phyloP scores from a whole-genome alignment of 1,140 invertebrate species.

The Drosophila parabipectinata region DNA sequence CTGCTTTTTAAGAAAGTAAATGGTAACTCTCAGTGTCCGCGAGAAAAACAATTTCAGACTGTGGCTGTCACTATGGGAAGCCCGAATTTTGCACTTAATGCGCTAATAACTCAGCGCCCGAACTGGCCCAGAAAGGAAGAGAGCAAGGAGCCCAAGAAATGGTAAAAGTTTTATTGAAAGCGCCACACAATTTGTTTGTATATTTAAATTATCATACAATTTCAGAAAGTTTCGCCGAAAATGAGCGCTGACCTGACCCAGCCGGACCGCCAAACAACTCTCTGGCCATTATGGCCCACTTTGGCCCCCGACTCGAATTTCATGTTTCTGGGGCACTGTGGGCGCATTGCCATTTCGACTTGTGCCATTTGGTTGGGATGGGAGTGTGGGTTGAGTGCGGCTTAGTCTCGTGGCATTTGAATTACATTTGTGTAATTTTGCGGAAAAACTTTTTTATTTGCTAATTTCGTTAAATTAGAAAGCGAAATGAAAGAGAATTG shows the following conservation, averaged over 20 bases:
- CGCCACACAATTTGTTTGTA: constrained; percentile 82
- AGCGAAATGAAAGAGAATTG: constrained; percentile 73
- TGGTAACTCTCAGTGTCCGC: not conserved
- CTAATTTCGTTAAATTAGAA: constrained; percentile 80
- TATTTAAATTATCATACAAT: constrained; percentile 82
- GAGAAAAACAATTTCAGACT: constrained; percentile 35
- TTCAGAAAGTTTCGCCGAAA: constrained; percentile 65
- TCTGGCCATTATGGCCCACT: not conserved
- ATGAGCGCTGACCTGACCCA: constrained; percentile 51
- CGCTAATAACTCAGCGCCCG: constrained; percentile 72
- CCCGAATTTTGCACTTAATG: constrained; percentile 64
- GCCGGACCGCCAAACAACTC: constrained; percentile 6
- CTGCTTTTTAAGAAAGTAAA: not conserved
- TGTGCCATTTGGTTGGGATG: constrained; percentile 48
- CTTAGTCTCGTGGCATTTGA: constrained; percentile 62
- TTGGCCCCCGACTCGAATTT: not conserved
- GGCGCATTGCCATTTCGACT: constrained; percentile 52
- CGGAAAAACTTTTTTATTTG: constrained; percentile 82
- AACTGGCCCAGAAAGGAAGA: constrained; percentile 2
- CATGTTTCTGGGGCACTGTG: constrained; percentile 18
- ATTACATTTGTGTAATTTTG: constrained; percentile 83
- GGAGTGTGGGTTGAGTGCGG: not conserved
- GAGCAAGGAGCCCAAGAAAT: constrained; percentile 57
- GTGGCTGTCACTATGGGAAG: constrained; percentile 30
- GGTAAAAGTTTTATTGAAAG: constrained; percentile 81